These are phyloP conservation scores for Heliconius ethilla DNA, from an alignment of 2,888 invertebrate species.

Conservation along the genomic window DNA sequence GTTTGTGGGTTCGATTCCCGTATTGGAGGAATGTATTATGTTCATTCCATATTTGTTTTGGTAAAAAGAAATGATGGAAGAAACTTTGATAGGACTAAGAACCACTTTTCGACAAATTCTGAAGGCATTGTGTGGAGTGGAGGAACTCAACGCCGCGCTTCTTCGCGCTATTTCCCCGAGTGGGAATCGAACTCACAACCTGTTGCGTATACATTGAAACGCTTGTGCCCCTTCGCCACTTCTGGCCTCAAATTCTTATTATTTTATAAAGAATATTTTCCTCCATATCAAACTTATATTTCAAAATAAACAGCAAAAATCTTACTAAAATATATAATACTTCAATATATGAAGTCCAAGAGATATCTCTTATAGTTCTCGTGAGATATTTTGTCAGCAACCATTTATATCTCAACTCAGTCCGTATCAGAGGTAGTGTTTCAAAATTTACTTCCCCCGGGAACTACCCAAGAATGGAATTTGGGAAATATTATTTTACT, in stretches of 20 bases:
- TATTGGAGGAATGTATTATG: no score
- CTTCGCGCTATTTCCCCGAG: no score
- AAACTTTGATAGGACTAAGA: no score
- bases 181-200: no score
- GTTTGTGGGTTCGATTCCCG: no score
- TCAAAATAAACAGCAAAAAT: not conserved
- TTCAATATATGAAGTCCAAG: not conserved
- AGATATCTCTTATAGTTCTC: conserved; percentile 20
- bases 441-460: conserved; percentile 32
- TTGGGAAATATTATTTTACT: conserved; percentile 24
- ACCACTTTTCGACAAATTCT: not conserved
- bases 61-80: no score
- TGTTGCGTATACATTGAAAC: no score
- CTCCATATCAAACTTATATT: not conserved
- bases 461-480: conserved; percentile 24
- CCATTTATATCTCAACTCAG: conserved; percentile 22
- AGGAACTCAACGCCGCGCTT: not conserved
- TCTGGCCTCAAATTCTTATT: no score
- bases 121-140: not conserved
- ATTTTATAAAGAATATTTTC: not conserved
- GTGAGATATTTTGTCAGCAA: conserved; percentile 33
- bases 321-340: not conserved
- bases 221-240: no score
- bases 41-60: no score
- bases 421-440: conserved; percentile 28